These are phyloP conservation scores for Himalopsyche kuldschensis DNA, from an alignment of 2,888 invertebrate genomes.

Conservation along the genomic window DNA sequence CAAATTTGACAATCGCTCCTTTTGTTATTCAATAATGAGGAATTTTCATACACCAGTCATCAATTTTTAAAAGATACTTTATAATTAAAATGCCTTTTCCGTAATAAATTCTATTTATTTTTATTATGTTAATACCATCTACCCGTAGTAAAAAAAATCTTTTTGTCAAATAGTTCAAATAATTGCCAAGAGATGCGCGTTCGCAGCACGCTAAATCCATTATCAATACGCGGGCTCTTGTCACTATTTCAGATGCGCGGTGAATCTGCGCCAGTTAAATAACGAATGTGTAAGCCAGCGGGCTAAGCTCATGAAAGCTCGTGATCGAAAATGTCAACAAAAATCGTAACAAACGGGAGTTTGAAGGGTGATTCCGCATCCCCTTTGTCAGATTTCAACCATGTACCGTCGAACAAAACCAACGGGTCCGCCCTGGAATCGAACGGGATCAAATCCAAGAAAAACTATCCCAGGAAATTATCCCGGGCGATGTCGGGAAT, in stretches of 20 bases:
- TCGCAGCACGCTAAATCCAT: not conserved
- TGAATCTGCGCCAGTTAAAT: conserved; percentile 26
- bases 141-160: not conserved
- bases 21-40: no score
- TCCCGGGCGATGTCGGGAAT: conserved; percentile 45
- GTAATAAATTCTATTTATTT: no score
- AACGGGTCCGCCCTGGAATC: not conserved
- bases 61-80: no score
- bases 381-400: not conserved
- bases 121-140: not conserved
- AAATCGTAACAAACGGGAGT: conserved; percentile 13
- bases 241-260: conserved; percentile 18
- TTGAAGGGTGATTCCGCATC: not conserved
- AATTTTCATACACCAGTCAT: no score
- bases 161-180: not conserved
- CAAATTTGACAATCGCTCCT: no score
- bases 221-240: not conserved
- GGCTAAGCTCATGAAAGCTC: conserved; percentile 24
- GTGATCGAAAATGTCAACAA: conserved; percentile 11
- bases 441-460: not conserved
- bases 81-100: no score
- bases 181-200: conserved; percentile 4
- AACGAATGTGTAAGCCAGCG: not conserved
- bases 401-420: not conserved
- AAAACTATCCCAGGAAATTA: conserved; percentile 22